These are phyloP conservation scores for Calephelis nemesis DNA, from an alignment of 1,140 invertebrate genomes.

Conservation along the genomic window DNA sequence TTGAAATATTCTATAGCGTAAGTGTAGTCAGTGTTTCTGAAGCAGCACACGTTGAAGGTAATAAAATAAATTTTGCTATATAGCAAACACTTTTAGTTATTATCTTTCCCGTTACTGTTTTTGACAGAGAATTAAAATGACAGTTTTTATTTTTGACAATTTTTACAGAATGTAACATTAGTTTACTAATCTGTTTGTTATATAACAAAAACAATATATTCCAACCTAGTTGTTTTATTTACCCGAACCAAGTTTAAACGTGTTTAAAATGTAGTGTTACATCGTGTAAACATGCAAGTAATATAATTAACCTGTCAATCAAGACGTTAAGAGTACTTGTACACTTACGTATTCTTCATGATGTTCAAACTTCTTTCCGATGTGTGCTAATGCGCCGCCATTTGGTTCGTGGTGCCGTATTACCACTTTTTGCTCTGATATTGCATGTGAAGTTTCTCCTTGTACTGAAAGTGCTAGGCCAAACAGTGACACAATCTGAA, in stretches of 20 bases:
- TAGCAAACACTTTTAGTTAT: no score
- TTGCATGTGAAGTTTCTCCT: constrained; percentile 31
- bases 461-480: constrained; percentile 40
- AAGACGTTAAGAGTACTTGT: not conserved
- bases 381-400: constrained; percentile 23
- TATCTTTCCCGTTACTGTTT: no score
- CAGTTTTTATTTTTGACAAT: no score
- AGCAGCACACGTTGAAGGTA: no score
- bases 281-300: constrained; percentile 1
- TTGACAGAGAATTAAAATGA: no score
- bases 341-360: constrained; percentile 61
- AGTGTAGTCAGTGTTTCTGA: no score
- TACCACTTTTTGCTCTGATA: constrained; percentile 50
- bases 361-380: constrained; percentile 41
- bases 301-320: constrained; percentile 3
- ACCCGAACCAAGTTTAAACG: not conserved
- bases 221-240: no score
- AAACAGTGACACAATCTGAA: constrained; percentile 30
- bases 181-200: no score
- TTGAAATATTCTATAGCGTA: no score
- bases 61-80: no score
- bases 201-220: not conserved
- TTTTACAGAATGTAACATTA: no score
- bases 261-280: not conserved
- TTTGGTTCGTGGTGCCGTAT: constrained; percentile 33